Conservation (phyloP, 2,113 vertebrate genomes). For the Salvelinus sp. region DNA sequence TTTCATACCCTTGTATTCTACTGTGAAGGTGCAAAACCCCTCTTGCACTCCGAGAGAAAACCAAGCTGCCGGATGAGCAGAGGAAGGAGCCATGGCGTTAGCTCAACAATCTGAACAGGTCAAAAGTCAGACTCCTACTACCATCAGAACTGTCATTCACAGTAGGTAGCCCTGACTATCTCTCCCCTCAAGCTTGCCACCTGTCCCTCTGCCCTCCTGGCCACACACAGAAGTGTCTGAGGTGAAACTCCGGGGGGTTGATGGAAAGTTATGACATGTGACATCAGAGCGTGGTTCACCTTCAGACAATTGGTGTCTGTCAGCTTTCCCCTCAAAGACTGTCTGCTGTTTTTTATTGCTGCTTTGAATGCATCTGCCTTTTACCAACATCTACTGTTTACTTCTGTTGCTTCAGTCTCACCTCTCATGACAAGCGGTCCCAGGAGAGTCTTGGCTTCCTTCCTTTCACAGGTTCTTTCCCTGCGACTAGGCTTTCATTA, state of each 20-base stretch:
- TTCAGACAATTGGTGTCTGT: conserved; percentile 76
- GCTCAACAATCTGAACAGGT: conserved; percentile 58
- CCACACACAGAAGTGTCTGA: conserved; percentile 54
- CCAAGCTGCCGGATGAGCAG: conserved; percentile 75
- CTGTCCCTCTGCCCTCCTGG: conserved; percentile 26
- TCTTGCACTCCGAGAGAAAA: conserved; percentile 73
- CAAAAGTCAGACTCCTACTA: conserved; percentile 67
- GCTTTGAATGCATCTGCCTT: conserved; percentile 64
- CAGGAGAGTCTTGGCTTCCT: conserved; percentile 60
- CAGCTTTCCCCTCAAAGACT: conserved; percentile 69
- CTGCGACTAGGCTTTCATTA: conserved; percentile 47
- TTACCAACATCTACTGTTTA: conserved; percentile 68
- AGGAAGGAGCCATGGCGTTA: conserved; percentile 61
- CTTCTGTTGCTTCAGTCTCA: conserved; percentile 73
- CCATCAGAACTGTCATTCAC: conserved; percentile 70
- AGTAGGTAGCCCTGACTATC: conserved; percentile 63
- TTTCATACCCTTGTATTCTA: conserved; percentile 24
- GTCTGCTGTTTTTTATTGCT: conserved; percentile 61
- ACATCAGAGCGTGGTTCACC: conserved; percentile 57
- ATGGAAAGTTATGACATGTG: conserved; percentile 66
- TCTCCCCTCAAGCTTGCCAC: conserved; percentile 28
- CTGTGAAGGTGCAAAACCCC: conserved; percentile 51
- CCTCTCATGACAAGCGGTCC: conserved; percentile 75
- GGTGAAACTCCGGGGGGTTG: conserved; percentile 46
- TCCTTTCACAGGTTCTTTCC: conserved; percentile 15